Evolutionary conservation across 2,888 invertebrate species (phyloP).

Genomic region (Perdita meconis): DNA sequence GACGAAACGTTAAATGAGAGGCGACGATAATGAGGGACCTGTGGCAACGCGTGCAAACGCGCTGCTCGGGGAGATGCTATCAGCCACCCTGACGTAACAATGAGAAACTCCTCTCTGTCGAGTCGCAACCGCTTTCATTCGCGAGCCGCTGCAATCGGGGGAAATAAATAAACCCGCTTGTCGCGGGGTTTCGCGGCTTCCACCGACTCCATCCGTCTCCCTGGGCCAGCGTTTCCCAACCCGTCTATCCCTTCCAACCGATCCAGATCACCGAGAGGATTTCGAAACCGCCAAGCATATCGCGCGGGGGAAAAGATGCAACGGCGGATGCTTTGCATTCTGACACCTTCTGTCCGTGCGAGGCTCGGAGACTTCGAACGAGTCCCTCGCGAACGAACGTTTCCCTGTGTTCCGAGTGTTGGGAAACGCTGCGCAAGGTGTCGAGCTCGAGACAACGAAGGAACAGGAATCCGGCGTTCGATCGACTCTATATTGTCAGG

Average conservation of each 20-base stretch:
- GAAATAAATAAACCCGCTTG: slow-evolving; percentile 66
- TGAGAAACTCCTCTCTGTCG: slow-evolving; percentile 77
- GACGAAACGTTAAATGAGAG: slow-evolving; percentile 67
- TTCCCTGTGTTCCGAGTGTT: neutral
- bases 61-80: slow-evolving; percentile 73
- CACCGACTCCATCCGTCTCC: neutral
- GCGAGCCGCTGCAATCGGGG: slow-evolving; percentile 69
- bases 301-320: neutral
- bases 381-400: too few species aligned
- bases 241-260: neutral
- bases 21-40: slow-evolving; percentile 77
- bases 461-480: slow-evolving; percentile 5
- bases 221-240: slow-evolving; percentile 41
- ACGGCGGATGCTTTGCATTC: neutral
- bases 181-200: slow-evolving; percentile 47
- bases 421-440: slow-evolving; percentile 26
- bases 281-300: neutral
- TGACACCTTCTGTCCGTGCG: neutral
- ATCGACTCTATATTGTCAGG: slow-evolving; percentile 27
- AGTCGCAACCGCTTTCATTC: slow-evolving; percentile 79
- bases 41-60: slow-evolving; percentile 75
- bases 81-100: slow-evolving; percentile 78
- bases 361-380: neutral
- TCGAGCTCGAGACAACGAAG: neutral
- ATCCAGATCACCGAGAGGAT: neutral